Conservation (phyloP, 2,797 vertebrate species). For the Harpagifer antarcticus region DNA sequence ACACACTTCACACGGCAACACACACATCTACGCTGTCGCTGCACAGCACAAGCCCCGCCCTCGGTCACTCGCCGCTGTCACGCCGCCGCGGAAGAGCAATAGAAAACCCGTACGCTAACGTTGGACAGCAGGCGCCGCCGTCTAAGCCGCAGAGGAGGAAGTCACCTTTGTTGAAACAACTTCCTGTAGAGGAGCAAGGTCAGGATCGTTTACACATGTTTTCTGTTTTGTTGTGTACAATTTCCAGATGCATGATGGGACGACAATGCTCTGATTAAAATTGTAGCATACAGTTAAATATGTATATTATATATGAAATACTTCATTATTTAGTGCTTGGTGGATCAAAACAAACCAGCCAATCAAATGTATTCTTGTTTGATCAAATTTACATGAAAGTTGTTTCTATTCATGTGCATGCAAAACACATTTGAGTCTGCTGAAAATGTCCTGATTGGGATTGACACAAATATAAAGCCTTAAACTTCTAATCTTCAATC, state of each 20-base stretch:
- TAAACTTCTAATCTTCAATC: not conserved
- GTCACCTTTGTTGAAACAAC: conserved; percentile 95
- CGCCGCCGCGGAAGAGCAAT: conserved; percentile 84
- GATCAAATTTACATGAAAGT: too few species aligned
- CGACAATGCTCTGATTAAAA: too few species aligned
- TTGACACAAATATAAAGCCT: not conserved
- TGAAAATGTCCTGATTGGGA: not conserved
- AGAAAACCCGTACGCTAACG: conserved; percentile 98
- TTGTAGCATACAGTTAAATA: too few species aligned
- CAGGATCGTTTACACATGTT: conserved; percentile 21
- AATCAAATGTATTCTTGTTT: too few species aligned
- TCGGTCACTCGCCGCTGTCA: conserved; percentile 76
- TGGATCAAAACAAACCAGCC: too few species aligned
- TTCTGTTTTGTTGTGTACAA: not conserved
- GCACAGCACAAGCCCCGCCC: conserved; percentile 75
- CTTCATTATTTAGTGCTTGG: too few species aligned
- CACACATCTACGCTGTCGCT: conserved; percentile 78
- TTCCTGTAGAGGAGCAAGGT: conserved; percentile 95
- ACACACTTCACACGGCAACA: conserved; percentile 72
- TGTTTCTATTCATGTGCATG: too few species aligned
- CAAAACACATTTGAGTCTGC: not conserved
- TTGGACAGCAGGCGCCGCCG: conserved; percentile 89
- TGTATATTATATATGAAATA: too few species aligned
- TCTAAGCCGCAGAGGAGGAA: conserved; percentile 97
- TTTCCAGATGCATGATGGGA: conserved; percentile 7